A percentile compares a stretch with the other conserved stretches of the same genome.
phyloP scores from a whole-genome alignment of 2,888 invertebrate genomes.

The Nezara viridula region DNA sequence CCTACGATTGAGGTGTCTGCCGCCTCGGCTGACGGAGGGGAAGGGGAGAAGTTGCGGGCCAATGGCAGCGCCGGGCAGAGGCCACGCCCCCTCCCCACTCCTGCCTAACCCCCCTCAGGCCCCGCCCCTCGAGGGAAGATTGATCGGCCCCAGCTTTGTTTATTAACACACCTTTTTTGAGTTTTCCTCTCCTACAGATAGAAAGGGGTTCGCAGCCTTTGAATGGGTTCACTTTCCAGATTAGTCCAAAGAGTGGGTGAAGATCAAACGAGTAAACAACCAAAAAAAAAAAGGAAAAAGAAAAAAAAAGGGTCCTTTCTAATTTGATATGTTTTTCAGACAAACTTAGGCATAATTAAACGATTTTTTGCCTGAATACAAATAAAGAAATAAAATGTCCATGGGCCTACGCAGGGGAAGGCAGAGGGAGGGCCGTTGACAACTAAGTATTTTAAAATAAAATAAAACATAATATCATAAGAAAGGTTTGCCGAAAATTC shows the following conservation, averaged over 20 bases:
- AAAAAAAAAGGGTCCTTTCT: neutral
- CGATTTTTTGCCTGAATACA: neutral
- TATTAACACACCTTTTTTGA: slow-evolving; percentile 59
- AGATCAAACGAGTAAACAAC: slow-evolving; percentile 25
- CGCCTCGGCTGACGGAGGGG: neutral
- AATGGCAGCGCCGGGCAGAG: neutral
- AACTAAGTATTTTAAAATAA: too few relatives aligned
- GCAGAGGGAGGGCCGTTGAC: too few relatives aligned
- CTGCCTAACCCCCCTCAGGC: slow-evolving; percentile 45
- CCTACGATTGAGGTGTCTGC: slow-evolving; percentile 54
- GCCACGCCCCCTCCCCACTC: neutral
- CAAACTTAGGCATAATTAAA: neutral
- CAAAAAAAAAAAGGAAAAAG: neutral
- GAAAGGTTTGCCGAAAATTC: too few relatives aligned
- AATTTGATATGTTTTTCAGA: neutral
- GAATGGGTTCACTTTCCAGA: slow-evolving; percentile 52
- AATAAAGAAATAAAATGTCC: too few relatives aligned
- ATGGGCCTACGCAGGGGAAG: too few relatives aligned
- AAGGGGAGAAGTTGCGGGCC: neutral
- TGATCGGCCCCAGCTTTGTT: slow-evolving; percentile 58
- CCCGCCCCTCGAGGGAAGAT: slow-evolving; percentile 51
- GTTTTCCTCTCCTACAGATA: slow-evolving; percentile 54
- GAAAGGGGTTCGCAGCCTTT: slow-evolving; percentile 52
- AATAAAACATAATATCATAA: too few relatives aligned
- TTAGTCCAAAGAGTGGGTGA: slow-evolving; percentile 48